These are phyloP conservation scores for Aradophagus sp. DNA, from an alignment of 1,140 invertebrate species.

Conservation along the genomic window DNA sequence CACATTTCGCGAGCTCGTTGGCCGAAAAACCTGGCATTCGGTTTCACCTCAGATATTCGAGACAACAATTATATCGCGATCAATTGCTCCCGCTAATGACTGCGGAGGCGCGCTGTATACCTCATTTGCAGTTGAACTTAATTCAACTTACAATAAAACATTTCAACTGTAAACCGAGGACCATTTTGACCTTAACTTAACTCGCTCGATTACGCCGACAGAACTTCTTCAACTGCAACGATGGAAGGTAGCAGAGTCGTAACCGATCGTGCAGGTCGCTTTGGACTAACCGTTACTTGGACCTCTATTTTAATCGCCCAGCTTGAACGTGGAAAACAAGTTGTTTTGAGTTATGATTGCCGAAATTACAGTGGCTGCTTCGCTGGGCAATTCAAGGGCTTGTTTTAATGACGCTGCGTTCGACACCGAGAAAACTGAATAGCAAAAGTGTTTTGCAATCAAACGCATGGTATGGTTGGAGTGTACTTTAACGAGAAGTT, in stretches of 20 bases:
- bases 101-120: neutral
- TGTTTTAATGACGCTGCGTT: too few relatives aligned
- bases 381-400: too few relatives aligned
- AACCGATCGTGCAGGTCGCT: constrained; percentile 28
- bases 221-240: constrained; percentile 40
- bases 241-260: constrained; percentile 41
- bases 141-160: constrained; percentile 32
- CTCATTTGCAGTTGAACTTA: constrained; percentile 3
- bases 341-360: constrained; percentile 6
- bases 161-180: constrained; percentile 25
- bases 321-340: constrained; percentile 15
- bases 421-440: too few relatives aligned
- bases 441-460: too few relatives aligned
- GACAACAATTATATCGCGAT: constrained; percentile 8
- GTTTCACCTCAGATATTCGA: constrained; percentile 6
- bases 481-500: too few relatives aligned
- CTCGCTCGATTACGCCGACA: constrained; percentile 34
- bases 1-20: too few relatives aligned
- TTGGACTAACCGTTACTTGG: constrained; percentile 5
- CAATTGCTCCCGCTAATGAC: constrained; percentile 8
- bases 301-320: constrained; percentile 20
- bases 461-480: too few relatives aligned
- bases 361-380: too few relatives aligned
- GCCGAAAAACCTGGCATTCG: neutral
- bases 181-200: constrained; percentile 28